These are phyloP conservation scores for Chrysopilus asiliformis DNA, from an alignment of 2,888 invertebrate species.

Conservation along the genomic window DNA sequence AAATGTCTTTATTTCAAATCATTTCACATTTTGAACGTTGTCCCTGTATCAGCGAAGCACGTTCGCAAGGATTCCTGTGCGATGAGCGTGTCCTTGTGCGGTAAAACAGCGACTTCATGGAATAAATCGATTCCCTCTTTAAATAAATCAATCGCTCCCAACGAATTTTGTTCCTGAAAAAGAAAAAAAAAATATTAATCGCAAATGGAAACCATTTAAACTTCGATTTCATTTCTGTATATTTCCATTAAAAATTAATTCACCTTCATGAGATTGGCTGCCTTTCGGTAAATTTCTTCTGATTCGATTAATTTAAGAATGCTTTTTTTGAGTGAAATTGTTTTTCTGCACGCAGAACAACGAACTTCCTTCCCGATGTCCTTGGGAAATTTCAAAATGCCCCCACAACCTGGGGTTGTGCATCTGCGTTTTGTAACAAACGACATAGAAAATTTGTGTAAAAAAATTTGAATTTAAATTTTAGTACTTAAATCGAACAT, in stretches of 20 bases:
- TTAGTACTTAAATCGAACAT: slow-evolving; percentile 29
- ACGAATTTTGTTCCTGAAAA: slow-evolving; percentile 42
- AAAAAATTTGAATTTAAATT: slow-evolving; percentile 4
- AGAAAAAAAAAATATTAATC: slow-evolving; percentile 18
- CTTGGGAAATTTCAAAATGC: slow-evolving; percentile 37
- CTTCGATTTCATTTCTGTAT: too few relatives aligned
- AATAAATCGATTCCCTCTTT: slow-evolving; percentile 46
- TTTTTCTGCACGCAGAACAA: slow-evolving; percentile 41
- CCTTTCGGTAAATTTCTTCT: slow-evolving; percentile 39
- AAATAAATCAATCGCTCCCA: slow-evolving; percentile 43
- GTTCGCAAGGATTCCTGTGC: slow-evolving; percentile 56
- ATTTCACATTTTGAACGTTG: slow-evolving; percentile 6
- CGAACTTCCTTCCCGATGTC: slow-evolving; percentile 34
- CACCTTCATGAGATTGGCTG: slow-evolving; percentile 30
- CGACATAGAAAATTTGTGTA: neutral
- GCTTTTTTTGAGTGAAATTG: slow-evolving; percentile 36
- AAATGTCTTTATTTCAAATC: too few relatives aligned
- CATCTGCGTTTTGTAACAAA: slow-evolving; percentile 39
- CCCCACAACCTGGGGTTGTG: slow-evolving; percentile 37
- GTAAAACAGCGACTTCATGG: slow-evolving; percentile 47
- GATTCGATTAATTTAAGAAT: slow-evolving; percentile 35
- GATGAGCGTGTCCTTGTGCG: slow-evolving; percentile 52
- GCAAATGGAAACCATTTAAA: neutral
- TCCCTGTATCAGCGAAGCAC: slow-evolving; percentile 43
- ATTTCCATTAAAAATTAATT: neutral